phyloP scores from a whole-genome alignment of 2,888 invertebrate species.

The Drosophila nr. fundita region DNA sequence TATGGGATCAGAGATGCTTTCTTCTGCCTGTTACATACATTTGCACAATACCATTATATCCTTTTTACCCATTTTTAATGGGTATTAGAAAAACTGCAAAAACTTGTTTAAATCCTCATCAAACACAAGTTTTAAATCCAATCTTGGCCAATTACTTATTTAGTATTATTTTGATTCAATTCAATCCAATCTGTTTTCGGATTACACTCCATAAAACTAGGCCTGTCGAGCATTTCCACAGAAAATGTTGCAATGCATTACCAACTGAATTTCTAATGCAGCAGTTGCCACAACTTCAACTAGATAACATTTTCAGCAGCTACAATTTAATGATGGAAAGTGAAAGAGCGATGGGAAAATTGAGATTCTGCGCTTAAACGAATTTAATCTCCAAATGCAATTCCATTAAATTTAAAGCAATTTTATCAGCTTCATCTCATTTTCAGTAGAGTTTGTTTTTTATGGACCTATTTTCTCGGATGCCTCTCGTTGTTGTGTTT shows the following conservation, averaged over 20 bases:
- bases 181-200: background rate
- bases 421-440: conserved; percentile 25
- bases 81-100: too few species aligned
- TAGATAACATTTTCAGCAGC: background rate
- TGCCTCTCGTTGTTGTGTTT: conserved; percentile 1
- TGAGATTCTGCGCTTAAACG: conserved; percentile 4
- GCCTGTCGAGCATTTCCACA: background rate
- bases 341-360: background rate
- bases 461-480: conserved; percentile 28
- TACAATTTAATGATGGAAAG: background rate
- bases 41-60: too few species aligned
- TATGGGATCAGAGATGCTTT: too few species aligned
- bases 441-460: conserved; percentile 33
- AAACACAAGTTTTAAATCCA: background rate
- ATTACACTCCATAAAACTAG: background rate
- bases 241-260: background rate
- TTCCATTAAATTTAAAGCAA: conserved; percentile 39
- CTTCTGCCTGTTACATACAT: too few species aligned
- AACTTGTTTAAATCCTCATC: too few species aligned
- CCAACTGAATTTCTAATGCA: background rate
- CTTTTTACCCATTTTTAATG: too few species aligned
- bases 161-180: rapidly evolving
- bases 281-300: background rate
- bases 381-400: conserved; percentile 51
- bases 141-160: too few species aligned